phyloP scores from a whole-genome alignment of 2,797 vertebrate species.

The Oophaga sylvatica region DNA sequence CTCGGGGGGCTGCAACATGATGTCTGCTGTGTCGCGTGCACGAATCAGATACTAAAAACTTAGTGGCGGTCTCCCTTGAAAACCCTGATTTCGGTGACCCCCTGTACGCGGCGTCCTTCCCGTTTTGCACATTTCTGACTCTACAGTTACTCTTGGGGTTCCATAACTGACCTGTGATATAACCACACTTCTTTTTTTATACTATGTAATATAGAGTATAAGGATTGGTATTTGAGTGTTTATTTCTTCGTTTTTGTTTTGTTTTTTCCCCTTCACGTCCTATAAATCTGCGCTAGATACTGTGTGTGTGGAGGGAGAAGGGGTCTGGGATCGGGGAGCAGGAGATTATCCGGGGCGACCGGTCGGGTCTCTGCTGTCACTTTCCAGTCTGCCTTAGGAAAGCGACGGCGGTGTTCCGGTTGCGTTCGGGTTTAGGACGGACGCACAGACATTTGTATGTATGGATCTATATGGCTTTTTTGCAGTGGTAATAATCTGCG shows the following conservation, averaged over 20 bases:
- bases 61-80: no score
- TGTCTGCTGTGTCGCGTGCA: no score
- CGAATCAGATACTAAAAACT: no score
- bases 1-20: no score
- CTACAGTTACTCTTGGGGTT: neutral
- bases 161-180: conserved; percentile 6
- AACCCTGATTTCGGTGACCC: neutral
- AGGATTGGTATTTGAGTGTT: conserved; percentile 10
- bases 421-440: neutral
- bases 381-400: conserved; percentile 9
- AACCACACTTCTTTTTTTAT: neutral
- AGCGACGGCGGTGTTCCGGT: conserved; percentile 1
- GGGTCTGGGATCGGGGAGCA: no score
- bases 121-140: neutral
- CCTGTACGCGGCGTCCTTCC: neutral
- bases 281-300: neutral
- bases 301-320: neutral
- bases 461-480: no score
- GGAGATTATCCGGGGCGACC: neutral
- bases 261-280: neutral
- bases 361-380: neutral
- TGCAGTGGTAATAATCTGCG: no score
- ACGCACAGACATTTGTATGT: no score
- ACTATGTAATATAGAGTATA: neutral
- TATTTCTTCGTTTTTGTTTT: neutral